Evolutionary conservation across 2,113 vertebrate species (phyloP).

Genomic region (Scomber scombrus): DNA sequence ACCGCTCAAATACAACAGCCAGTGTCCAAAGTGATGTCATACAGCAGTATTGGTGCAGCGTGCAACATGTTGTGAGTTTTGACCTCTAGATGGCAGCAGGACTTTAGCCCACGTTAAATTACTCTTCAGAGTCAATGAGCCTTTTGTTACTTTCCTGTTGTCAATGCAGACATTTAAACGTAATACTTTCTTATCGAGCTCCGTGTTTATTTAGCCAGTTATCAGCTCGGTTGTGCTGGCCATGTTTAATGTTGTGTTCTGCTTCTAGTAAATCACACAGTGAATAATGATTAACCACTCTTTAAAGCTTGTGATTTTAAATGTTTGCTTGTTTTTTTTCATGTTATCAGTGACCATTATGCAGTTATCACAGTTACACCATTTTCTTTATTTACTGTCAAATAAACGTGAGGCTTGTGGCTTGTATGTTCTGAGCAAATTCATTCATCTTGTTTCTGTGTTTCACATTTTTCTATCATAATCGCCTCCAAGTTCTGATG

Average conservation of each 20-base stretch:
- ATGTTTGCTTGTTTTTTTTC: not conserved
- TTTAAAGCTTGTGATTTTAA: conserved; percentile 41
- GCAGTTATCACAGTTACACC: not conserved
- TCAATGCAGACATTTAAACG: not conserved
- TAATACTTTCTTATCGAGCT: not conserved
- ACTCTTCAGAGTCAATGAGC: not conserved
- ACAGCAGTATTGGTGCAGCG: too few relatives aligned
- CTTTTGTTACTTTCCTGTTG: conserved; percentile 21
- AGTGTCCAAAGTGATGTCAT: not conserved
- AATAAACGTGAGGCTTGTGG: conserved; percentile 34
- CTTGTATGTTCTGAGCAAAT: conserved; percentile 13
- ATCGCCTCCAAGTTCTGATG: not conserved
- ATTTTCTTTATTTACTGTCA: conserved; percentile 36
- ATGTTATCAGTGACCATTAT: not conserved
- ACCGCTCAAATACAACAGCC: not conserved
- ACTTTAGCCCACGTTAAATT: not conserved
- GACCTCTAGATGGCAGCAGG: conserved; percentile 46
- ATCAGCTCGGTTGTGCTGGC: not conserved
- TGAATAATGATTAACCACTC: conserved; percentile 50
- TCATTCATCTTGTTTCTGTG: conserved; percentile 8
- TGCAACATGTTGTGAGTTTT: not conserved
- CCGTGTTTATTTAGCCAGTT: not conserved
- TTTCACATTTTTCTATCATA: not conserved
- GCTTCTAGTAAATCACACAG: not conserved
- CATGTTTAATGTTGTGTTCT: not conserved